Conservation (phyloP, 2,113 vertebrate species). For the Psammodynastes pulverulentus region DNA sequence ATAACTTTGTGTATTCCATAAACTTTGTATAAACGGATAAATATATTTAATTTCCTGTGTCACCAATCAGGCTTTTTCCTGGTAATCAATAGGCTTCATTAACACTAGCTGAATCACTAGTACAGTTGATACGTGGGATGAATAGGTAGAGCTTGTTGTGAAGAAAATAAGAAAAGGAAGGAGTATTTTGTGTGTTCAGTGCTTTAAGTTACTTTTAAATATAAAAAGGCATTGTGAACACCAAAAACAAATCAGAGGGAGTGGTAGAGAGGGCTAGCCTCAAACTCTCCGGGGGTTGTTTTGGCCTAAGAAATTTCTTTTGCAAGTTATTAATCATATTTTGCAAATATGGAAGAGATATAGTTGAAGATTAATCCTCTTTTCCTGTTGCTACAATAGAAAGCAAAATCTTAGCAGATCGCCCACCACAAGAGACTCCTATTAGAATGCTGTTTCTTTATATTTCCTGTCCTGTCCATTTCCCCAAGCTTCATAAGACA, state of each 20-base stretch:
- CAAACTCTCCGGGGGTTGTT: background rate
- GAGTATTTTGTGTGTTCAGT: background rate
- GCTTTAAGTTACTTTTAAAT: background rate
- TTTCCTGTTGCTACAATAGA: background rate
- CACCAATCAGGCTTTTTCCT: background rate
- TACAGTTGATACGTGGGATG: background rate
- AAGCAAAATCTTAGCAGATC: background rate
- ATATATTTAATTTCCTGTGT: background rate
- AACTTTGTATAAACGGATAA: background rate
- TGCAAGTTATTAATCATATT: background rate
- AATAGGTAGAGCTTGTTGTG: background rate
- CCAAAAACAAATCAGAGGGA: background rate
- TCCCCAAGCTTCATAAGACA: background rate
- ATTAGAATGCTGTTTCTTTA: background rate
- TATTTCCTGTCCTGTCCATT: background rate
- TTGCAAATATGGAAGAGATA: background rate
- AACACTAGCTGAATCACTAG: background rate
- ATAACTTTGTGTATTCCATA: background rate
- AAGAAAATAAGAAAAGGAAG: too few relatives aligned
- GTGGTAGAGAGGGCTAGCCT: background rate
- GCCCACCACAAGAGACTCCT: background rate
- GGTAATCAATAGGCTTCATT: background rate
- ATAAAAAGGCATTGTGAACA: background rate
- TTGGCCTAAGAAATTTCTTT: background rate
- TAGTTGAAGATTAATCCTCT: background rate